Base-by-base conservation (phyloP, 2,113 vertebrate genomes). In the Thermophis baileyi region DNA sequence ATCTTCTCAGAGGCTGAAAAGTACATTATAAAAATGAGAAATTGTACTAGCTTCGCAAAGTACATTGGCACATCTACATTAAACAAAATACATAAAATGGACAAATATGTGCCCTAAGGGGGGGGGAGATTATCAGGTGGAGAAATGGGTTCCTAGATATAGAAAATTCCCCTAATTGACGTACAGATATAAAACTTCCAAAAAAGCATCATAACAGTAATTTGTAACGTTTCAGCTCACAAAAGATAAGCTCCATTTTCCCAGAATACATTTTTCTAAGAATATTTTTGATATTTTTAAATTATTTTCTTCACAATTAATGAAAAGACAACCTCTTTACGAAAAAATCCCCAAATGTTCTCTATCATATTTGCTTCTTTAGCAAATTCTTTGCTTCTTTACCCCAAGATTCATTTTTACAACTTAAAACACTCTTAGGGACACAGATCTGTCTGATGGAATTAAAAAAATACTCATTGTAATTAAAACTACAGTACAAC, bases 1-100 rank as follows among this genome's bases (percentile, higher is more conserved):
- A 93, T 94, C 94, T 92, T 96, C 93, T 94, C 94, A 96, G 57
- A 94, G 91, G 90, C 91, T 63, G 27, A 25, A 90, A 92, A 94
- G 47, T 94, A 88, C 94, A 87, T 91, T 0, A 93, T 27, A 93
- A 54, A 95, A 93, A 55, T 60, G 46, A 7, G 3, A 53, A 53
- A n/a, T 49, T 95, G 91, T 87, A 93, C 94, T 94, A 95, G 87
- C 89, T 95, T 94, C 89, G 87, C 85, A 94, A 95, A 95, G 92
- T 85, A 92, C 90, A 88, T 92, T 7, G 22, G 94, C 40, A 30
- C 11, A 8, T 24, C 69, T 87, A 57, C 51, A 47, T 40, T 89
- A 93, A 92, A 50, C 50, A 40, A 90, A 63, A 89, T 54, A 50
- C 35, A 49, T 93, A 90, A 16, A 91, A 94, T 91, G 94, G 94